These are phyloP conservation scores for Volucella zonaria DNA, from an alignment of 2,888 invertebrate genomes.

Conservation along the genomic window DNA sequence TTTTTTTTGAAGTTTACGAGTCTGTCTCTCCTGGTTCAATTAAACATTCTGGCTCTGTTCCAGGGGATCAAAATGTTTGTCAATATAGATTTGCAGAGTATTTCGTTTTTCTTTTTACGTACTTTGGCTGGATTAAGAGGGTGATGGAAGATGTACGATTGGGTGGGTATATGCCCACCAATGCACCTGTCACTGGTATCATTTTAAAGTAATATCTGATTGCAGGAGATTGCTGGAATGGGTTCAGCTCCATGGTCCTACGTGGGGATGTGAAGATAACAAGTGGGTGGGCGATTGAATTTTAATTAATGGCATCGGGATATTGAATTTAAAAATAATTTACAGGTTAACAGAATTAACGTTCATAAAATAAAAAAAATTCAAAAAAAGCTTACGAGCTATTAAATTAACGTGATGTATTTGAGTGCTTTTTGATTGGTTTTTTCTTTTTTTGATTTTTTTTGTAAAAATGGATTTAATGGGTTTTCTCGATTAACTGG, in stretches of 20 bases:
- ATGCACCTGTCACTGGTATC: slow-evolving; percentile 70
- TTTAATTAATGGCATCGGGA: slow-evolving; percentile 62
- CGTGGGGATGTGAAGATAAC: slow-evolving; percentile 20
- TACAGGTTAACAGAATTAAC: slow-evolving; percentile 25
- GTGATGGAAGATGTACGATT: background rate
- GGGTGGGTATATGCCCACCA: background rate
- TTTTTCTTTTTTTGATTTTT: too few species aligned
- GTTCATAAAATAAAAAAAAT: too few species aligned
- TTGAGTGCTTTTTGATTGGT: too few species aligned
- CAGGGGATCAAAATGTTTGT: slow-evolving; percentile 68
- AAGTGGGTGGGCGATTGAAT: slow-evolving; percentile 46
- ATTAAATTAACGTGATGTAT: too few species aligned
- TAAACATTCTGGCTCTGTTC: slow-evolving; percentile 67
- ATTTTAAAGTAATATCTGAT: slow-evolving; percentile 68
- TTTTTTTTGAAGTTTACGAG: background rate
- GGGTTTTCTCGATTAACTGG: too few species aligned
- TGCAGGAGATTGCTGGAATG: slow-evolving; percentile 27
- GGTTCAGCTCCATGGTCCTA: background rate
- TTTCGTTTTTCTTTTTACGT: slow-evolving; percentile 33
- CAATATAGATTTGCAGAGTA: slow-evolving; percentile 46
- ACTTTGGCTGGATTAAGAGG: slow-evolving; percentile 58
- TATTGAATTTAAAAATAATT: slow-evolving; percentile 54
- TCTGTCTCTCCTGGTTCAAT: slow-evolving; percentile 16
- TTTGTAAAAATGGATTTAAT: too few species aligned
- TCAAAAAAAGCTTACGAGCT: too few species aligned